These are phyloP conservation scores for Apodemus sylvaticus DNA, from an alignment of 2,113 vertebrate genomes.

Conservation along the genomic window DNA sequence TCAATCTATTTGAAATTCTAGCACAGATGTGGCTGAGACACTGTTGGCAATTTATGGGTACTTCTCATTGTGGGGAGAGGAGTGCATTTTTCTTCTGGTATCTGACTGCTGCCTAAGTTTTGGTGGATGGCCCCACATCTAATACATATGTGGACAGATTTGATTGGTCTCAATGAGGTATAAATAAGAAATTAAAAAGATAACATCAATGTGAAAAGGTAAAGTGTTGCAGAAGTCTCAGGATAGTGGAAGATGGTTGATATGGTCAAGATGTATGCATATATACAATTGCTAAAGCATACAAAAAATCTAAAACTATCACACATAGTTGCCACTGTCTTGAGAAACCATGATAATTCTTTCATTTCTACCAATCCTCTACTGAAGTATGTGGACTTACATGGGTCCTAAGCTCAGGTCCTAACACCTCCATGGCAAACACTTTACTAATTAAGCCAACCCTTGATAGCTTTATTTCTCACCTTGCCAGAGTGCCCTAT, in stretches of 20 bases:
- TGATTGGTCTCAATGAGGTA: background rate
- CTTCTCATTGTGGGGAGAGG: background rate
- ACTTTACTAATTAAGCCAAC: background rate
- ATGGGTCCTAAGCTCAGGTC: background rate
- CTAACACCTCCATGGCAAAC: background rate
- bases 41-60: background rate
- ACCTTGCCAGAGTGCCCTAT: background rate
- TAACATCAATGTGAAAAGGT: background rate
- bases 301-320: background rate
- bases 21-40: background rate
- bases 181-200: background rate
- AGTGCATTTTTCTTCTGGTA: background rate
- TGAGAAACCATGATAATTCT: conserved; percentile 5
- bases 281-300: background rate
- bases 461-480: background rate
- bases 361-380: background rate
- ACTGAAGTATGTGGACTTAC: background rate
- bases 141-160: rapidly evolving
- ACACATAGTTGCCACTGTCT: background rate
- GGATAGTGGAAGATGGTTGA: background rate
- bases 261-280: background rate
- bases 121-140: background rate
- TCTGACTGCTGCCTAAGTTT: background rate
- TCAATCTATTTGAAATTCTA: background rate
- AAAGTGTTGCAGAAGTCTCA: background rate